Percentiles rank a stretch among this genome's conserved stretches.
phyloP scores from a whole-genome alignment of 1,140 invertebrate genomes.

The Drosophila watanabei region DNA sequence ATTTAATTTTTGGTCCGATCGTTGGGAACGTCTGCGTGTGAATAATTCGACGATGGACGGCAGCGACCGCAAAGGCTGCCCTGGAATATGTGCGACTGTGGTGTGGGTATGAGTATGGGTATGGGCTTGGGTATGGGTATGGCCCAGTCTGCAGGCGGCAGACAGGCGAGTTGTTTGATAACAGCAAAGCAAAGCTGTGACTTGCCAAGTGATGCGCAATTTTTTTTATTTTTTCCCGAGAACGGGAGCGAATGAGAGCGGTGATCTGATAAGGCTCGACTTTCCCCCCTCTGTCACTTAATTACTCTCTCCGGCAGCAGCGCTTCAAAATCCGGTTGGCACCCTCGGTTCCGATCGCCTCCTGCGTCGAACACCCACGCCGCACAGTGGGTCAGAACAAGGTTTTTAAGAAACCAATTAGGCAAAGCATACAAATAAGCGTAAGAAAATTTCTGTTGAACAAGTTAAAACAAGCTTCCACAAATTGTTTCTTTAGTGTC shows the following conservation, averaged over 20 bases:
- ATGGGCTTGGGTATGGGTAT: slow-evolving; percentile 36
- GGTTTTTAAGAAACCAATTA: neutral
- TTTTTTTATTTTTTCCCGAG: slow-evolving; percentile 25
- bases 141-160: slow-evolving; percentile 53
- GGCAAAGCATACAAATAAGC: no score
- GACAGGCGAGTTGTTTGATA: slow-evolving; percentile 50
- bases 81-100: slow-evolving; percentile 35
- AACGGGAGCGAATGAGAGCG: slow-evolving; percentile 5
- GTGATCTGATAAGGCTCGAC: slow-evolving; percentile 49
- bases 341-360: slow-evolving; percentile 40
- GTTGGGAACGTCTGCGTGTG: slow-evolving; percentile 71
- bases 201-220: slow-evolving; percentile 67
- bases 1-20: slow-evolving; percentile 51
- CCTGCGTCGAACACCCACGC: slow-evolving; percentile 55
- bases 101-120: slow-evolving; percentile 28
- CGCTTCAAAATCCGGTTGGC: slow-evolving; percentile 43
- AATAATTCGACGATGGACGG: slow-evolving; percentile 65
- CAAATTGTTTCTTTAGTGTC: neutral
- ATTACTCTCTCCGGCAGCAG: slow-evolving; percentile 11
- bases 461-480: neutral
- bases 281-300: slow-evolving; percentile 8
- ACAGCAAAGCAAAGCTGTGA: slow-evolving; percentile 18
- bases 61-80: slow-evolving; percentile 71
- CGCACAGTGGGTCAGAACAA: slow-evolving; percentile 3
- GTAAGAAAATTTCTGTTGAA: neutral